Conservation (phyloP, 2,113 vertebrate genomes). For the Oreochromis aureus region DNA sequence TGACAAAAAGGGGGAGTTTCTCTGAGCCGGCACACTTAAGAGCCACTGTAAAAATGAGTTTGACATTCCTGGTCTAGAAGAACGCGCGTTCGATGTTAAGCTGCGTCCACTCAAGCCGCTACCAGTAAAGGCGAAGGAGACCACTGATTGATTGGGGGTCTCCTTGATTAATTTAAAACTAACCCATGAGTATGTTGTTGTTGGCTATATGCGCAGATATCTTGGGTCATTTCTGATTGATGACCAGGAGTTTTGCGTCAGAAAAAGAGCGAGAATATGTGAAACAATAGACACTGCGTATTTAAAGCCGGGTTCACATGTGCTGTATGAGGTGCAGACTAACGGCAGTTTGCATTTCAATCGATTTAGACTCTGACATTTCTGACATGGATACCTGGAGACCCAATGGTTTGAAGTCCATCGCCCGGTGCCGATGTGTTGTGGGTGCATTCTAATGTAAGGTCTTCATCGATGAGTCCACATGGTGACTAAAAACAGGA, state of each 20-base stretch:
- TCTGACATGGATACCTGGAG: not conserved
- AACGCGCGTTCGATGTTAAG: not conserved
- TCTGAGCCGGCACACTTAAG: not conserved
- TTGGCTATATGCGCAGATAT: not conserved
- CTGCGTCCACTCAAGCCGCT: not conserved
- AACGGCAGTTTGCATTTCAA: not conserved
- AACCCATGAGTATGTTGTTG: not conserved
- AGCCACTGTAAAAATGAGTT: not conserved
- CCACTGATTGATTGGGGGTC: not conserved
- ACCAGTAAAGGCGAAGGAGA: not conserved
- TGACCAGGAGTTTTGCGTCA: not conserved
- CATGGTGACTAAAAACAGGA: not conserved
- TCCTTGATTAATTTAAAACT: not conserved
- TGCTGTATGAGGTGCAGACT: not conserved
- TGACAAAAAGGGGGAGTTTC: not conserved
- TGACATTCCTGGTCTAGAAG: not conserved
- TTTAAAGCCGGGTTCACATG: not conserved
- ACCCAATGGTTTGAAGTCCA: not conserved
- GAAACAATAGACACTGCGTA: not conserved
- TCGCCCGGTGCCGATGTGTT: not conserved
- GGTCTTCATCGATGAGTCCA: not conserved
- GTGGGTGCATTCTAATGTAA: not conserved
- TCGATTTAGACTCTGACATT: not conserved
- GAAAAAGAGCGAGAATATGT: not conserved
- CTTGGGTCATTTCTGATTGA: not conserved